Evolutionary conservation across 2,797 vertebrate genomes (phyloP).

Genomic region (Echiichthys vipera): DNA sequence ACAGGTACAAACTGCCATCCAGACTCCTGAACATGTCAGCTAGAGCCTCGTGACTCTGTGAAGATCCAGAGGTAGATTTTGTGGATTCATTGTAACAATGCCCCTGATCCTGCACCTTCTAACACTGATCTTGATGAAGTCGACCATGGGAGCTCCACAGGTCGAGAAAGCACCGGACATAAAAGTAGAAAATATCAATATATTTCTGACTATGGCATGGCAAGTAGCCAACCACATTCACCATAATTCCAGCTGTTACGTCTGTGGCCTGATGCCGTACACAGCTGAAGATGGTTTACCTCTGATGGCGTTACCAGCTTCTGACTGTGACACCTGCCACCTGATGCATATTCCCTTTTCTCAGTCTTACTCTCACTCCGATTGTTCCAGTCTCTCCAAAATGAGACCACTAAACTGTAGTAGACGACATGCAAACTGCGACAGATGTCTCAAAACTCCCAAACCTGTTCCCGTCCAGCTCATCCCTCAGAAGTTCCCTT

Average conservation of each 20-base stretch:
- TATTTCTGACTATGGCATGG: conserved; percentile 66
- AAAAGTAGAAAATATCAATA: conserved; percentile 38
- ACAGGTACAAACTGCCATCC: conserved; percentile 1
- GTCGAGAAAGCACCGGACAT: background rate
- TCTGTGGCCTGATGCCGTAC: conserved; percentile 65
- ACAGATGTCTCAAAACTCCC: conserved; percentile 43
- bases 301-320: conserved; percentile 67
- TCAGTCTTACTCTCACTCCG: conserved; percentile 34
- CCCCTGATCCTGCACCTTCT: conserved; percentile 8
- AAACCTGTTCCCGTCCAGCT: conserved; percentile 57
- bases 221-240: conserved; percentile 52
- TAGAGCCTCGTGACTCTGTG: background rate
- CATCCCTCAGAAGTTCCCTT: conserved; percentile 51
- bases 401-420: conserved; percentile 62
- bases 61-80: background rate
- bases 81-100: conserved; percentile 2
- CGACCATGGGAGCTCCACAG: background rate
- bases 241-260: conserved; percentile 66
- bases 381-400: conserved; percentile 36
- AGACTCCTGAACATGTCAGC: background rate
- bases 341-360: conserved; percentile 53
- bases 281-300: conserved; percentile 65
- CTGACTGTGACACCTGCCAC: conserved; percentile 68
- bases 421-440: conserved; percentile 39
- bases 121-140: conserved; percentile 16